Conservation (phyloP, 2,888 invertebrate genomes). For the Sclerodermus sp. region DNA sequence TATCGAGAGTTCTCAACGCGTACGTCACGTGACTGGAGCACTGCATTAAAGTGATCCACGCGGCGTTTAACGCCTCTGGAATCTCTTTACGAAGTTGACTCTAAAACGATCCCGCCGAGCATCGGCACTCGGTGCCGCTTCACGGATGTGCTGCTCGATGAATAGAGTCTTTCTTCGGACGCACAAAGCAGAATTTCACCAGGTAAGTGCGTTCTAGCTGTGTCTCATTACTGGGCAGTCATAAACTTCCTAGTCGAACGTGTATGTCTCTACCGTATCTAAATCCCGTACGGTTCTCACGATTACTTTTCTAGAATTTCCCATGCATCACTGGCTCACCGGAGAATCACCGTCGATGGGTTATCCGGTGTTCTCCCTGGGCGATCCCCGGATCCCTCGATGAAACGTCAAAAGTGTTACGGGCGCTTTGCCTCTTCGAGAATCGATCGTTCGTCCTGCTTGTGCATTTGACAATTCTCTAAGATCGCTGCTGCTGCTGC, state of each 20-base stretch:
- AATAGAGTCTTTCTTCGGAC: constrained; percentile 21
- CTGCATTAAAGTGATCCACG: too few relatives aligned
- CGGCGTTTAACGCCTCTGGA: too few relatives aligned
- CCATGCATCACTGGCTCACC: constrained; percentile 37
- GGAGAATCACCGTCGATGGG: constrained; percentile 18
- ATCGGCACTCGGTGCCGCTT: constrained; percentile 9
- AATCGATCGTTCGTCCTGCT: too few relatives aligned
- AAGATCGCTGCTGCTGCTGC: too few relatives aligned
- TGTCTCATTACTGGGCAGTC: constrained; percentile 30
- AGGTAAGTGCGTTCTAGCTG: constrained; percentile 5
- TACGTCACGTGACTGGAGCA: too few relatives aligned
- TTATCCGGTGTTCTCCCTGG: neutral
- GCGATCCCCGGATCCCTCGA: too few relatives aligned
- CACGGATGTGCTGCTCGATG: constrained; percentile 20
- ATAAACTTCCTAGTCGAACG: constrained; percentile 22
- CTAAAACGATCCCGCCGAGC: too few relatives aligned
- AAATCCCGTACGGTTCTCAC: constrained; percentile 31
- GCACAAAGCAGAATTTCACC: constrained; percentile 29
- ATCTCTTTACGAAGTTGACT: too few relatives aligned
- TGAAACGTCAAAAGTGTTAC: too few relatives aligned
- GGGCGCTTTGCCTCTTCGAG: too few relatives aligned
- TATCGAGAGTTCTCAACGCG: too few relatives aligned
- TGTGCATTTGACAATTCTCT: too few relatives aligned
- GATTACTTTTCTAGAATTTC: constrained; percentile 21
- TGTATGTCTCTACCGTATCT: constrained; percentile 18